Evolutionary conservation across 2,888 invertebrate species (phyloP).

Genomic region (Spicauda simplicius): DNA sequence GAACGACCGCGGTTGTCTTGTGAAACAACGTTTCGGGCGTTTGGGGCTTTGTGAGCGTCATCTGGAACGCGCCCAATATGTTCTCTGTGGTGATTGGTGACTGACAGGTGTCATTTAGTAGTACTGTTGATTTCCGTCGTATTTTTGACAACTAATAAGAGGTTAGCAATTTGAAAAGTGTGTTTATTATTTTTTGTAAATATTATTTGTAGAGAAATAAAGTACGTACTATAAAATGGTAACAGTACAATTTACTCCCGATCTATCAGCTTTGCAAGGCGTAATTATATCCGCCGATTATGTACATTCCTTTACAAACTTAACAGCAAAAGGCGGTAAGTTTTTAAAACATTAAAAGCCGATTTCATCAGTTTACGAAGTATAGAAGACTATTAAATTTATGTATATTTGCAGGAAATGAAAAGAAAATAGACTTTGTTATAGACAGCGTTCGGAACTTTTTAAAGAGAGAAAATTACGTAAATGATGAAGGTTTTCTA

Average conservation of each 20-base stretch:
- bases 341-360: neutral
- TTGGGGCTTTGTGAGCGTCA: too few relatives aligned
- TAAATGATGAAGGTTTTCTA: slow-evolving; percentile 50
- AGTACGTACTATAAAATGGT: slow-evolving; percentile 1
- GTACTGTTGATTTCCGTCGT: too few relatives aligned
- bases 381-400: too few relatives aligned
- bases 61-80: too few relatives aligned
- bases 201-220: too few relatives aligned
- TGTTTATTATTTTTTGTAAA: too few relatives aligned
- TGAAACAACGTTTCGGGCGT: too few relatives aligned
- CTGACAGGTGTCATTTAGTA: too few relatives aligned
- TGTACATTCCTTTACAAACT: slow-evolving; percentile 59
- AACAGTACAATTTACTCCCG: slow-evolving; percentile 67
- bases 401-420: slow-evolving; percentile 64
- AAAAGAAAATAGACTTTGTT: slow-evolving; percentile 63
- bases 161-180: too few relatives aligned
- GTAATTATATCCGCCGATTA: slow-evolving; percentile 68
- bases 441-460: slow-evolving; percentile 55
- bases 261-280: slow-evolving; percentile 70
- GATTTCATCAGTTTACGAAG: neutral
- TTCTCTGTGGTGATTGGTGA: too few relatives aligned
- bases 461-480: slow-evolving; percentile 58
- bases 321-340: slow-evolving; percentile 70
- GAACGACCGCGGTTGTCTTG: too few relatives aligned
- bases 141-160: too few relatives aligned